Percentiles rank a stretch among this genome's conserved stretches.
Conservation (phyloP, 2,797 vertebrate species). For the Channallabes apus region DNA sequence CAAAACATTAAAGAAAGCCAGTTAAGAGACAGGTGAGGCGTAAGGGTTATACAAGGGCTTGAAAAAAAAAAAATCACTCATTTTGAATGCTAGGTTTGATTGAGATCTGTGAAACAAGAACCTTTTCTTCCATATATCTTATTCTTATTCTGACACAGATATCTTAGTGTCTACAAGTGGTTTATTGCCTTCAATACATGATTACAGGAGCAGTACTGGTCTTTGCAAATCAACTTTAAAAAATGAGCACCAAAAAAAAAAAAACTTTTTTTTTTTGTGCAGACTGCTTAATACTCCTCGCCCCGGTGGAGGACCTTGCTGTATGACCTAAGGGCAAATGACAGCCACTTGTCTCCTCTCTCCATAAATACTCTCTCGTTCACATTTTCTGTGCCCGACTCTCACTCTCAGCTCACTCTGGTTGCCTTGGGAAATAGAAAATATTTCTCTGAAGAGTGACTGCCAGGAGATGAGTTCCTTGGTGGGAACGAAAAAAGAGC, state of each 20-base stretch:
- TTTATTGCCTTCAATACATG: conserved; percentile 18
- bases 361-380: conserved; percentile 34
- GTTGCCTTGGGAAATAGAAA: conserved; percentile 16
- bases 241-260: conserved; percentile 31
- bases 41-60: conserved; percentile 12
- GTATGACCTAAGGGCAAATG: conserved; percentile 33
- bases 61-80: conserved; percentile 3
- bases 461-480: conserved; percentile 32
- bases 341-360: conserved; percentile 38
- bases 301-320: conserved; percentile 15
- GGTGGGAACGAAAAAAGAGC: conserved; percentile 28
- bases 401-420: background rate
- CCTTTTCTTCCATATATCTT: conserved; percentile 13
- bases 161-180: conserved; percentile 3
- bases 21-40: conserved; percentile 23
- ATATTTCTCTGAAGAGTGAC: conserved; percentile 27
- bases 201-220: conserved; percentile 21
- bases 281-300: conserved; percentile 23
- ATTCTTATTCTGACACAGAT: conserved; percentile 13
- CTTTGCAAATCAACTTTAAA: conserved; percentile 27
- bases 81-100: conserved; percentile 15
- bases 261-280: conserved; percentile 21
- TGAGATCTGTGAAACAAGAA: conserved; percentile 14
- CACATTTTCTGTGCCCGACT: conserved; percentile 29
- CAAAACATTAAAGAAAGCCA: conserved; percentile 26